Base-by-base conservation (phyloP, 2,113 vertebrate genomes). In the Cinclus cinclus region DNA sequence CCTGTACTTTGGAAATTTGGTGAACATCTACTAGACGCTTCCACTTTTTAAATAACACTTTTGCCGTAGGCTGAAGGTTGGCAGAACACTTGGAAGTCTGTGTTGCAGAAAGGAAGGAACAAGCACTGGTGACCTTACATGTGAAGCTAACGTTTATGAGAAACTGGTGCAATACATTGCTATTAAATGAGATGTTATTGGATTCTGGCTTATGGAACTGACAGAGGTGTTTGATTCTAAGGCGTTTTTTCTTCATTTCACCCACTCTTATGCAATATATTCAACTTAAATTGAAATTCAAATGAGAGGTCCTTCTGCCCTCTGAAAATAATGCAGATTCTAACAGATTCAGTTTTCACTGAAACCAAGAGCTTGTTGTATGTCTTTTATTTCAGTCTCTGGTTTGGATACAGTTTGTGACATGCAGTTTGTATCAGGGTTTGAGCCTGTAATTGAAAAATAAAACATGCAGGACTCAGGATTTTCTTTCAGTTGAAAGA, bases 391-490 rank as follows among this genome's bases (percentile, higher is more conserved):
- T 58, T 77, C 50, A 70, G 0, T 20, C n/a, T 65, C 46, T 88
- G 65, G 3, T 30, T 83, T 82, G 64, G 50, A 33, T 65, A 35
- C 25, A 9, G 27, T 65, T 37, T 37, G 35, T 37, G 35, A 37
- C 41, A 56, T 74, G 69, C 31, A 27, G 11, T 74, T 91, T 68
- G 77, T 64, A 60, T 22, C 7, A 1, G 27, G 13, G 11, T 62
- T 83, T 44, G 89, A 76, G 56, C 42, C 8, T 33, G 18, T 79
- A 53, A 50, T 14, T 49, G 44, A 64, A 23, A 58, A 25, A 11
- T n/a, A 28, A 12, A 39, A 22, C 9, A 7, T 46, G 15, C 3
- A 21, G 3, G 0, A 3, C 15, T 62, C 37, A 28, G 49, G 30
- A 37, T 64, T 81, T 58, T 75, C 58, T 83, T 71, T 46, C 28